Evolutionary conservation across 2,797 vertebrate species (phyloP).

Genomic region (Arctocebus calabarensis): DNA sequence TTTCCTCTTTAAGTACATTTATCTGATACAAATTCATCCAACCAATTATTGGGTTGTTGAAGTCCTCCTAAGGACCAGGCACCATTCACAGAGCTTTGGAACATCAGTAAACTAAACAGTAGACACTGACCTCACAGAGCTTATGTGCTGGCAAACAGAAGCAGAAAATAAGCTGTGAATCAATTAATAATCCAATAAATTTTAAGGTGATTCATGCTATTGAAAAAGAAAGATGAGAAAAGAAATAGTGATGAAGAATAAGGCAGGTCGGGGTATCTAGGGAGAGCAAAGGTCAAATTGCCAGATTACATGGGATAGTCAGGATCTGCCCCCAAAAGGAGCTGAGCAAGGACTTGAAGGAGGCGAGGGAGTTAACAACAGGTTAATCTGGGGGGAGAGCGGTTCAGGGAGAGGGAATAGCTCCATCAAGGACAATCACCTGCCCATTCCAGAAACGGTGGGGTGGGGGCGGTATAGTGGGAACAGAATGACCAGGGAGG

Average conservation of each 20-base stretch:
- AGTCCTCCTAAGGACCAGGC: background rate
- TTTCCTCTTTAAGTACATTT: slow-evolving; percentile 20
- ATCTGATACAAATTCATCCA: background rate
- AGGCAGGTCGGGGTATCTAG: too few species aligned
- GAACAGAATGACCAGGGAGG: background rate
- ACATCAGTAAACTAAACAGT: background rate
- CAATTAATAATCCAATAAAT: background rate
- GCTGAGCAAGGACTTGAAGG: background rate
- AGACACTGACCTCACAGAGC: background rate
- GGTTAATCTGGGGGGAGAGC: background rate
- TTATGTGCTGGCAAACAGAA: background rate
- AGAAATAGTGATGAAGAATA: background rate
- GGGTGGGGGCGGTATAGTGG: background rate
- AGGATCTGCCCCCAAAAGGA: background rate
- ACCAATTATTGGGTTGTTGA: background rate
- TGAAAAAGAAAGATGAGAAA: background rate
- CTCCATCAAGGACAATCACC: background rate
- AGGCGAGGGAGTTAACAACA: background rate
- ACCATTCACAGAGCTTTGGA: background rate
- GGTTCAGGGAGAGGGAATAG: background rate
- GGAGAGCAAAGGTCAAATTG: background rate
- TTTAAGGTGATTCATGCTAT: background rate
- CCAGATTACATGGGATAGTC: background rate
- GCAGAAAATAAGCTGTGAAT: background rate
- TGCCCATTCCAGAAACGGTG: background rate